Conservation (phyloP, 2,888 invertebrate genomes). For the Melanophora roralis region DNA sequence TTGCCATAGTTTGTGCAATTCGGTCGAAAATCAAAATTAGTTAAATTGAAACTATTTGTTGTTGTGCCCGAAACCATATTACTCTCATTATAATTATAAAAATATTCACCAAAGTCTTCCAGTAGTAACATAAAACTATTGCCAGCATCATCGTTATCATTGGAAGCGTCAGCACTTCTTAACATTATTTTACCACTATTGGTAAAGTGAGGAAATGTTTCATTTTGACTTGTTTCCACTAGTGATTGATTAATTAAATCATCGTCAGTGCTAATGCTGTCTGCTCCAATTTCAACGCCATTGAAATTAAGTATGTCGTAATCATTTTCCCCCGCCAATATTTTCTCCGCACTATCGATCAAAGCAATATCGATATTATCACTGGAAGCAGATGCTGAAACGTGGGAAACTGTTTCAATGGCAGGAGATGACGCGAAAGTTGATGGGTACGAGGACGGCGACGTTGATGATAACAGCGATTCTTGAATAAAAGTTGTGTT, state of each 20-base stretch:
- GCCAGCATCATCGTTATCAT: conserved; percentile 67
- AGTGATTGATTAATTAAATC: conserved; percentile 60
- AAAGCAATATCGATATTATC: conserved; percentile 72
- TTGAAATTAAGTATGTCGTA: conserved; percentile 68
- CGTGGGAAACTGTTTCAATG: conserved; percentile 4
- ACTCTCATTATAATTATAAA: conserved; percentile 79
- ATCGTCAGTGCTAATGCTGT: conserved; percentile 12
- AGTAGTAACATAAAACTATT: conserved; percentile 82
- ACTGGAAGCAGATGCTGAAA: conserved; percentile 41
- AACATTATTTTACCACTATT: conserved; percentile 63
- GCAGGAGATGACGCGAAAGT: not conserved
- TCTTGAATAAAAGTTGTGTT: conserved; percentile 23
- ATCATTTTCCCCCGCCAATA: conserved; percentile 70
- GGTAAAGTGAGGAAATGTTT: conserved; percentile 57
- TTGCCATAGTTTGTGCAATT: conserved; percentile 73
- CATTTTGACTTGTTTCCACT: conserved; percentile 30
- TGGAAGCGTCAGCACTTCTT: conserved; percentile 32
- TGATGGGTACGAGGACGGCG: not conserved
- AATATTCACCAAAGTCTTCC: conserved; percentile 88
- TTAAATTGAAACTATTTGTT: conserved; percentile 67
- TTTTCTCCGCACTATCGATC: conserved; percentile 74
- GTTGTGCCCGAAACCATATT: conserved; percentile 70
- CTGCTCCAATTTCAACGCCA: conserved; percentile 58
- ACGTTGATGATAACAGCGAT: conserved; percentile 50
- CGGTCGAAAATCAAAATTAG: conserved; percentile 73